Evolutionary conservation across 2,888 invertebrate genomes (phyloP).

Genomic region (Nysson spinosus): DNA sequence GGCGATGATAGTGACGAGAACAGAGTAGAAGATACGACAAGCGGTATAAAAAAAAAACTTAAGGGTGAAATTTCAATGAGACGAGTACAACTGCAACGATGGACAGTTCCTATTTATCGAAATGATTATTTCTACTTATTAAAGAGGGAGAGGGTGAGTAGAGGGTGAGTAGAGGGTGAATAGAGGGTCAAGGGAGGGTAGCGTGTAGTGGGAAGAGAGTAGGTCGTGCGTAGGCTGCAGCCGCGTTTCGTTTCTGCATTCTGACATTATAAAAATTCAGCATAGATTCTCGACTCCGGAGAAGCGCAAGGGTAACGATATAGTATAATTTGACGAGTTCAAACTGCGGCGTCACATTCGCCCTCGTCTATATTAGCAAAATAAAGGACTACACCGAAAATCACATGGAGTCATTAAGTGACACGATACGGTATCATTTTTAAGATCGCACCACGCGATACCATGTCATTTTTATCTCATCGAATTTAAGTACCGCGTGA

Average conservation of each 20-base stretch:
- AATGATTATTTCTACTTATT: not conserved
- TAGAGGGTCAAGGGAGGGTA: not conserved
- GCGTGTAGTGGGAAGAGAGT: not conserved
- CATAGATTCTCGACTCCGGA: constrained; percentile 20
- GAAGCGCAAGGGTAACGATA: constrained; percentile 11
- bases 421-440: constrained; percentile 28
- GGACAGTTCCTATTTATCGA: too few relatives aligned
- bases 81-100: too few relatives aligned
- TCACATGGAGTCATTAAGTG: not conserved
- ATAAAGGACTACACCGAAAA: constrained; percentile 10
- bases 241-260: constrained; percentile 43
- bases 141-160: not conserved
- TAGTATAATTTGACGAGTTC: constrained; percentile 27
- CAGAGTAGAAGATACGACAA: not conserved
- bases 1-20: not conserved
- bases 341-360: constrained; percentile 22
- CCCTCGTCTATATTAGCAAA: not conserved
- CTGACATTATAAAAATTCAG: too few relatives aligned
- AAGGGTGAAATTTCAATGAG: too few relatives aligned
- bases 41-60: too few relatives aligned
- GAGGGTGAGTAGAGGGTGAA: not conserved
- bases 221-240: constrained; percentile 45
- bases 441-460: constrained; percentile 5
- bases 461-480: constrained; percentile 18
- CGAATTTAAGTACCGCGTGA: constrained; percentile 23